These are phyloP conservation scores for Helostoma temminkii DNA, from an alignment of 2,797 vertebrate species.

Conservation along the genomic window DNA sequence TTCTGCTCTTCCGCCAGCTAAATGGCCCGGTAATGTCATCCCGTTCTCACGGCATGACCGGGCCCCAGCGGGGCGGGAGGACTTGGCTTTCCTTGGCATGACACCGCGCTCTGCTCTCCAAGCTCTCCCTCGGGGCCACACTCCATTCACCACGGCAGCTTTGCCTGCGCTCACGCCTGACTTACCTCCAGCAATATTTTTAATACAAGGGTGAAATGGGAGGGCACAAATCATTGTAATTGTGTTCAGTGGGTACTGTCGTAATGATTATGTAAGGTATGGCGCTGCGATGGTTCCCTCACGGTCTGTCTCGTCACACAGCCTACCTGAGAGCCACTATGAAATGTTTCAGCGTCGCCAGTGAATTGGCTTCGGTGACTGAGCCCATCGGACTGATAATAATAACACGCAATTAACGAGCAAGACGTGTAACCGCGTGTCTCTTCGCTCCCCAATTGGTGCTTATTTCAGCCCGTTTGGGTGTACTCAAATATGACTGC, in stretches of 20 bases:
- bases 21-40: slow-evolving; percentile 82
- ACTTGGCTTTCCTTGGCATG: slow-evolving; percentile 80
- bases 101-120: slow-evolving; percentile 72
- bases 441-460: slow-evolving; percentile 55
- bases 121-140: slow-evolving; percentile 75
- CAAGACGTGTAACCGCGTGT: slow-evolving; percentile 68
- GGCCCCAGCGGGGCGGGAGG: slow-evolving; percentile 48
- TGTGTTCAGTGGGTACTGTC: slow-evolving; percentile 76
- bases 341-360: slow-evolving; percentile 53
- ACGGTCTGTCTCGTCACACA: slow-evolving; percentile 60
- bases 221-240: slow-evolving; percentile 84
- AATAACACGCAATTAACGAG: slow-evolving; percentile 77
- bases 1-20: slow-evolving; percentile 72
- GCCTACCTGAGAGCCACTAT: slow-evolving; percentile 52
- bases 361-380: slow-evolving; percentile 64
- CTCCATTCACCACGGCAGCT: slow-evolving; percentile 70
- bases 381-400: slow-evolving; percentile 70
- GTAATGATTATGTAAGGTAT: slow-evolving; percentile 79
- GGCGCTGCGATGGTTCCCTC: slow-evolving; percentile 64
- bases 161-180: slow-evolving; percentile 71
- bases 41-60: slow-evolving; percentile 75
- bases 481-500: slow-evolving; percentile 44
- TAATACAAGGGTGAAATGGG: slow-evolving; percentile 80
- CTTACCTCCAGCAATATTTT: slow-evolving; percentile 82
- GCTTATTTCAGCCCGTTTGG: slow-evolving; percentile 45